These are phyloP conservation scores for Anastrepha ludens DNA, from an alignment of 1,140 invertebrate genomes.

Conservation along the genomic window DNA sequence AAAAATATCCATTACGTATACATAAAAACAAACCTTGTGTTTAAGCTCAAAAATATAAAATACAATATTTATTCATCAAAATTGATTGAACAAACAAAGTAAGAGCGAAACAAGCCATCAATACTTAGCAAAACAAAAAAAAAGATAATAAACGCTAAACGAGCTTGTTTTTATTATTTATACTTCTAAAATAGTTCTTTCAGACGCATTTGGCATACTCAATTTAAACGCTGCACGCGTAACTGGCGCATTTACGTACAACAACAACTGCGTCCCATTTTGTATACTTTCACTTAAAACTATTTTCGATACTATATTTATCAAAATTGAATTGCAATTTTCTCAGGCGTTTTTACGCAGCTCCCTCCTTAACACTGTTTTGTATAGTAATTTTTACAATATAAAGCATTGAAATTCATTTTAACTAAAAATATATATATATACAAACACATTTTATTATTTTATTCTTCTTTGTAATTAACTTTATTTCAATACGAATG, in stretches of 20 bases:
- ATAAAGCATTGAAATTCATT: slow-evolving; percentile 8
- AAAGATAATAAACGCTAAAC: neutral
- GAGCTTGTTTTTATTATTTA: slow-evolving; percentile 1
- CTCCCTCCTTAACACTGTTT: neutral
- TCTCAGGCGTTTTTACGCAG: neutral
- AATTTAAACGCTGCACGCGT: neutral
- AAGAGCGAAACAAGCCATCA: neutral
- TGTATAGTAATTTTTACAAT: slow-evolving; percentile 28
- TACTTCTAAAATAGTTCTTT: neutral
- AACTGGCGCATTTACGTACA: neutral
- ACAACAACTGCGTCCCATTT: neutral
- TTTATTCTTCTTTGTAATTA: slow-evolving; percentile 41
- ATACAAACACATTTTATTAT: slow-evolving; percentile 25
- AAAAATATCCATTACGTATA: too few relatives aligned
- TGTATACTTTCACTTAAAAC: neutral
- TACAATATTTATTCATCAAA: slow-evolving; percentile 34
- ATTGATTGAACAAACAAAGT: slow-evolving; percentile 24
- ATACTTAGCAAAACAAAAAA: neutral
- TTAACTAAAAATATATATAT: slow-evolving; percentile 5
- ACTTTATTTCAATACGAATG: slow-evolving; percentile 2
- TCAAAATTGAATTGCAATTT: slow-evolving; percentile 11
- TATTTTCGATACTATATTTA: neutral
- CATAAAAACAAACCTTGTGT: slow-evolving; percentile 59
- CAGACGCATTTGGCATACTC: slow-evolving; percentile 23
- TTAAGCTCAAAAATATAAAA: slow-evolving; percentile 51